Conservation (phyloP, 2,113 vertebrate genomes). For the Gnathonemus longibarbis region DNA sequence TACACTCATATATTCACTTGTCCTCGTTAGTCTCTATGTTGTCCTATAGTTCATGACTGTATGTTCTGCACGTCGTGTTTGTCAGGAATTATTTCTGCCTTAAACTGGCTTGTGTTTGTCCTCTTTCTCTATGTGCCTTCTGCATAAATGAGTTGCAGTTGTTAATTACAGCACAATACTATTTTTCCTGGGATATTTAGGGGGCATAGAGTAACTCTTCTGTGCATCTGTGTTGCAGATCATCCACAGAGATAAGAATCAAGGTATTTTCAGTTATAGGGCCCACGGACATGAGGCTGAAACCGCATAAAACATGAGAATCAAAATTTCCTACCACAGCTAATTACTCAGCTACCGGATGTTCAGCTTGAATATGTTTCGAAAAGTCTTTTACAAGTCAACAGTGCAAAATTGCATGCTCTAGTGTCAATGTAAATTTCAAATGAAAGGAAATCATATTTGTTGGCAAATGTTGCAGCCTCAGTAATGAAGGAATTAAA, state of each 20-base stretch:
- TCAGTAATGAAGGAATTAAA: not conserved
- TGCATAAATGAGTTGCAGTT: not conserved
- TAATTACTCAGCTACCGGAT: not conserved
- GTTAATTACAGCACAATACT: not conserved
- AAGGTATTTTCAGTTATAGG: not conserved
- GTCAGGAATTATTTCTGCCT: not conserved
- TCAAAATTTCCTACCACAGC: constrained; percentile 11
- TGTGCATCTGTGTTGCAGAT: not conserved
- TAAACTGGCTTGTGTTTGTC: not conserved
- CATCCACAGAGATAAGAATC: not conserved
- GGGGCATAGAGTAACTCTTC: not conserved
- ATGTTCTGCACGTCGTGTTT: not conserved
- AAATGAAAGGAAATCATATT: not conserved
- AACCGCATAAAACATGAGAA: not conserved
- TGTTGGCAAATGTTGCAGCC: not conserved
- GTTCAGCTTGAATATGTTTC: not conserved
- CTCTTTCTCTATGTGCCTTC: not conserved
- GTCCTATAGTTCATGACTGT: too few relatives aligned
- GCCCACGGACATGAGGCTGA: not conserved
- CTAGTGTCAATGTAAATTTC: not conserved
- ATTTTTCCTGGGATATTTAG: not conserved
- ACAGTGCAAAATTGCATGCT: not conserved
- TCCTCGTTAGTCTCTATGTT: not conserved
- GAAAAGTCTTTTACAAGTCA: not conserved
- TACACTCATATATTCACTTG: not conserved